Percentiles rank a stretch among this genome's conserved stretches.
Evolutionary conservation across 2,113 vertebrate genomes (phyloP).

Genomic region (Phoenicopterus ruber): DNA sequence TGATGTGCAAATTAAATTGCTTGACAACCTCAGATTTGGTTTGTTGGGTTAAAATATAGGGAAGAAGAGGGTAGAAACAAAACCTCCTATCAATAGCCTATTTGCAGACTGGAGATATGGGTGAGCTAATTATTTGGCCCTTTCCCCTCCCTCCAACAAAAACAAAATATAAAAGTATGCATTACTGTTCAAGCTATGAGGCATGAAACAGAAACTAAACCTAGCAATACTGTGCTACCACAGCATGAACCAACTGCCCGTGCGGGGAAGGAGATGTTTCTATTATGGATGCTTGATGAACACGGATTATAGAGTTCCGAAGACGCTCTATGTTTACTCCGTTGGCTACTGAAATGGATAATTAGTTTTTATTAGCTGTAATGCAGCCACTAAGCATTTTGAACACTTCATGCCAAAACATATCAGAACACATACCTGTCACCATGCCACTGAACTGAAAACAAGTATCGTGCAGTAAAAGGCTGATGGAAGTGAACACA

Average conservation of each 20-base stretch:
- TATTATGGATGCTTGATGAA: not conserved
- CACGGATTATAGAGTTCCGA: not conserved
- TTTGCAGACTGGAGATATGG: not conserved
- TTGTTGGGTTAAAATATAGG: not conserved
- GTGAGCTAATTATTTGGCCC: not conserved
- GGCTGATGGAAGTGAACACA: not conserved
- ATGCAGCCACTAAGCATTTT: not conserved
- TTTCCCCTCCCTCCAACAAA: not conserved
- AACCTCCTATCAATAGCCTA: not conserved
- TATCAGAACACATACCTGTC: slow-evolving; percentile 14
- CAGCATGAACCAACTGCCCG: not conserved
- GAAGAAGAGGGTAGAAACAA: not conserved
- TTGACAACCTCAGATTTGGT: not conserved
- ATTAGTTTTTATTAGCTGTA: slow-evolving; percentile 38
- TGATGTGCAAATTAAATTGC: not conserved
- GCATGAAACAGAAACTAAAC: not conserved
- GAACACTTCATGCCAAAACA: slow-evolving; percentile 20
- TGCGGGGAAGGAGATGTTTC: not conserved
- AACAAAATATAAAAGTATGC: not conserved
- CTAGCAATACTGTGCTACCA: not conserved
- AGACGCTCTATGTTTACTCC: slow-evolving; percentile 21
- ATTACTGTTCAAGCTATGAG: not conserved
- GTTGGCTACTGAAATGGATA: slow-evolving; percentile 32
- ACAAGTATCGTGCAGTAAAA: not conserved
- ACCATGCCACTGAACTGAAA: not conserved